Evolutionary conservation across 2,888 invertebrate genomes (phyloP).

Genomic region (Aphidoletes aphidimyza): DNA sequence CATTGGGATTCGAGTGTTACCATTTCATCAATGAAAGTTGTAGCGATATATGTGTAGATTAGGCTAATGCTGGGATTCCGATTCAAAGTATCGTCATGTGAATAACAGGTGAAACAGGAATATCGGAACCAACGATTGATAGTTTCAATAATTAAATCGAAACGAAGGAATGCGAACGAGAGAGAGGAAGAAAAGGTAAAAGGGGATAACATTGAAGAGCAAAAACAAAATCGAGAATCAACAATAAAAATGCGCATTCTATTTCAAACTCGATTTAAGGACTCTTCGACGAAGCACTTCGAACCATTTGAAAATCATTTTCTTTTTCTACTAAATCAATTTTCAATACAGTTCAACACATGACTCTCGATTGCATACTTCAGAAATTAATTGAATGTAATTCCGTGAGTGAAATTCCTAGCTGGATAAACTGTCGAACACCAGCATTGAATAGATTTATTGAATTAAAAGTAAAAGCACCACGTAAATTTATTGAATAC

Average conservation of each 20-base stretch:
- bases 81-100: neutral
- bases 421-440: too few species aligned
- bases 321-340: too few species aligned
- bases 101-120: neutral
- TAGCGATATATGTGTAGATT: neutral
- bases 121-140: neutral
- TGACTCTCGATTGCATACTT: too few species aligned
- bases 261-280: neutral
- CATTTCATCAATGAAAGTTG: neutral
- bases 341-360: neutral
- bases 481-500: neutral
- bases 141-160: slow-evolving; percentile 15
- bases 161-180: neutral
- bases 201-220: neutral
- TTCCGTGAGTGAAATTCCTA: too few species aligned
- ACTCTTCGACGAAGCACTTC: too few species aligned
- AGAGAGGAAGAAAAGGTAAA: neutral
- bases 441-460: too few species aligned
- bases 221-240: neutral
- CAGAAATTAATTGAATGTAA: too few species aligned
- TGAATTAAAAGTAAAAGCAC: too few species aligned
- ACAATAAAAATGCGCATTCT: neutral
- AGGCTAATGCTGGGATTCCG: neutral
- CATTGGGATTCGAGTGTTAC: slow-evolving; percentile 3
- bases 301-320: neutral